These are phyloP conservation scores for Myotis findleyi DNA, from an alignment of 2,797 vertebrate genomes.

Conservation along the genomic window DNA sequence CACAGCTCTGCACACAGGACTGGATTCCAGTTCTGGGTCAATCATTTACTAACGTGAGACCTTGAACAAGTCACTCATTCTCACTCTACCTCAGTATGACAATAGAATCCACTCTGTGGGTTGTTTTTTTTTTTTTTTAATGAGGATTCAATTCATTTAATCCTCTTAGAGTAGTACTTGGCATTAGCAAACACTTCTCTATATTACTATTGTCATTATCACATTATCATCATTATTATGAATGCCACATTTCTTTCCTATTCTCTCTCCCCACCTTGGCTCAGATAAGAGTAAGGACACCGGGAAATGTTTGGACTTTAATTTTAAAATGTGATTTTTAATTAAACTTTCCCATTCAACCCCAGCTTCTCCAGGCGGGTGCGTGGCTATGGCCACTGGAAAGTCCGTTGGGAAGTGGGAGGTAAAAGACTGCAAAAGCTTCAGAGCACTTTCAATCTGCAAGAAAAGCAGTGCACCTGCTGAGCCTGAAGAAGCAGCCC, in stretches of 20 bases:
- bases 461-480: constrained; percentile 87
- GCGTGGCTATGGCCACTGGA: constrained; percentile 91
- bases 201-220: background rate
- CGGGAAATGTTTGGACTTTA: constrained; percentile 14
- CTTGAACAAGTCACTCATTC: background rate
- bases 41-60: background rate
- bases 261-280: background rate
- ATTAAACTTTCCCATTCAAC: constrained; percentile 71
- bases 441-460: constrained; percentile 94
- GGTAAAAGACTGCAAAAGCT: constrained; percentile 91
- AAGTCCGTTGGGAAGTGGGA: constrained; percentile 93
- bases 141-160: constrained; percentile 20
- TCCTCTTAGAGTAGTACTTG: background rate
- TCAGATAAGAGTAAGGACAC: background rate
- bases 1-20: background rate
- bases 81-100: background rate
- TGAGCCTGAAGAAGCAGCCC: constrained; percentile 85
- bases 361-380: constrained; percentile 90
- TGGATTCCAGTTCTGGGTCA: background rate
- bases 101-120: background rate
- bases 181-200: background rate
- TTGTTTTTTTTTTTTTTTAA: background rate
- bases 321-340: constrained; percentile 37
- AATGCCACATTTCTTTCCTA: background rate
- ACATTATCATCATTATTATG: background rate